Evolutionary conservation across 2,113 vertebrate species (phyloP).

Genomic region (Chaenocephalus aceratus): DNA sequence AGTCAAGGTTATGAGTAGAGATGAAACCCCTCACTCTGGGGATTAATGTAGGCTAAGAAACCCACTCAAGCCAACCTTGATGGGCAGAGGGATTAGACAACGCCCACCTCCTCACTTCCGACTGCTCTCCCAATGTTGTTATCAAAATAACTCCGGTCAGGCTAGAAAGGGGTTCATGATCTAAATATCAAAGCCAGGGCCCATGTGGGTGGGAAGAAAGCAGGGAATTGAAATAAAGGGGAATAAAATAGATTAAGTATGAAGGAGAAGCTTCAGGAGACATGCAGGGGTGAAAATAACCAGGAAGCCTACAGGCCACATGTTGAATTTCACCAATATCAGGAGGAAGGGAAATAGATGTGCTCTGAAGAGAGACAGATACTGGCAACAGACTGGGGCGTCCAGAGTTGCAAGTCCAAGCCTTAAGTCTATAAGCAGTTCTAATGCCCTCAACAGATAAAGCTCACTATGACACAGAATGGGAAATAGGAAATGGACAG

Average conservation of each 20-base stretch:
- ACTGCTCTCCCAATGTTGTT: constrained; percentile 41
- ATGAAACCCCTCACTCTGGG: constrained; percentile 48
- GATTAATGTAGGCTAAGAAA: constrained; percentile 59
- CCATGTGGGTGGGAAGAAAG: constrained; percentile 32
- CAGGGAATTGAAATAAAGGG: constrained; percentile 42
- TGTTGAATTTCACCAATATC: constrained; percentile 1
- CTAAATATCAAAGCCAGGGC: constrained; percentile 47
- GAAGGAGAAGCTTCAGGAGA: constrained; percentile 26
- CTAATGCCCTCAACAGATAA: constrained; percentile 67
- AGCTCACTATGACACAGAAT: constrained; percentile 62
- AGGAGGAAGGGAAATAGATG: background rate
- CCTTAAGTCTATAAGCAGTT: constrained; percentile 63
- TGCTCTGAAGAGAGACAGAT: background rate
- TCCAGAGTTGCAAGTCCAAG: constrained; percentile 53
- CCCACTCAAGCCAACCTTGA: constrained; percentile 59
- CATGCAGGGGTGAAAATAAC: background rate
- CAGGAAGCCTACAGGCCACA: constrained; percentile 9
- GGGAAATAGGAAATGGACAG: constrained; percentile 76
- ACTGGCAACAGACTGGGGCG: constrained; percentile 35
- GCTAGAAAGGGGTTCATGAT: constrained; percentile 32
- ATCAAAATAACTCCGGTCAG: constrained; percentile 50
- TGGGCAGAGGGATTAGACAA: constrained; percentile 64
- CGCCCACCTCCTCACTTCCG: constrained; percentile 52
- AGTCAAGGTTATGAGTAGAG: constrained; percentile 49
- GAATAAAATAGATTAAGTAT: constrained; percentile 24